Evolutionary conservation across 2,888 invertebrate genomes (phyloP).

Genomic region (Dryomyza anilis): DNA sequence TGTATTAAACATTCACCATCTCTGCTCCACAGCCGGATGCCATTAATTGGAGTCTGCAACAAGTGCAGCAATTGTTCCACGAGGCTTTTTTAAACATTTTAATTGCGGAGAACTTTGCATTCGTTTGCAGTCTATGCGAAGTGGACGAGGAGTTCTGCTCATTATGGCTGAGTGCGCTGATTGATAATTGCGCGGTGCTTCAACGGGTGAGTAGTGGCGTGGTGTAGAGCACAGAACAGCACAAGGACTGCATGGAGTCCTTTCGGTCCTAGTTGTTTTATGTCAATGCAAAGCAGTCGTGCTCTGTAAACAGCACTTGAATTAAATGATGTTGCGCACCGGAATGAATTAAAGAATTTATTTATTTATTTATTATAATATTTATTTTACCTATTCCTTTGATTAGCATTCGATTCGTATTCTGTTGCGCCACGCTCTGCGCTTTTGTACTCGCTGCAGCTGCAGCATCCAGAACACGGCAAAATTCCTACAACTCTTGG

Average conservation of each 20-base stretch:
- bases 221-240: too few relatives aligned
- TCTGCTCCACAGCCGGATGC: slow-evolving; percentile 45
- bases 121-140: slow-evolving; percentile 55
- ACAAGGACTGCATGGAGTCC: too few relatives aligned
- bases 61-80: slow-evolving; percentile 54
- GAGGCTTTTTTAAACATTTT: slow-evolving; percentile 53
- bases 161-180: slow-evolving; percentile 52
- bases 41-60: slow-evolving; percentile 52
- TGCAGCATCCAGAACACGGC: slow-evolving; percentile 32
- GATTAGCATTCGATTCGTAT: slow-evolving; percentile 44
- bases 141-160: slow-evolving; percentile 53
- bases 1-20: too few relatives aligned
- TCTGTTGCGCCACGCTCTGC: slow-evolving; percentile 42
- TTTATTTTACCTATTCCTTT: not conserved
- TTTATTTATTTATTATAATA: slow-evolving; percentile 30
- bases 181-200: slow-evolving; percentile 48
- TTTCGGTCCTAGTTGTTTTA: not conserved
- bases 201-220: slow-evolving; percentile 48
- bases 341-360: slow-evolving; percentile 24
- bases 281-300: not conserved
- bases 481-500: slow-evolving; percentile 45
- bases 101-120: slow-evolving; percentile 57
- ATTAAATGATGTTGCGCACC: not conserved
- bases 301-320: not conserved
- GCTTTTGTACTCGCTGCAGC: slow-evolving; percentile 35